Base-by-base conservation (phyloP, 2,113 vertebrate species). In the Climacteris rufus region DNA sequence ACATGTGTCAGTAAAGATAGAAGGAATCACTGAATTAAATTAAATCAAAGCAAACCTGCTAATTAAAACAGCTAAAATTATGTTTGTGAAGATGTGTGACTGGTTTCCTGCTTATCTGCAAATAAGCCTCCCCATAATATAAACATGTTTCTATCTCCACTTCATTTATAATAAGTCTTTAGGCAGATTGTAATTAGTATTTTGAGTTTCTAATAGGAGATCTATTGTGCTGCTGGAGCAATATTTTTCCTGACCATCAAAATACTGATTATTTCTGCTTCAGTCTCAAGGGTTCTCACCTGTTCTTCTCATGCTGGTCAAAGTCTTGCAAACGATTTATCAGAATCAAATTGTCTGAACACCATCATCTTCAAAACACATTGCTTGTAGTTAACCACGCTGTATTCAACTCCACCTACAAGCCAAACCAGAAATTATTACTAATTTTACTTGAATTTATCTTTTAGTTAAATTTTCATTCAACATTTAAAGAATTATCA, bases 21-120 rank as follows among this genome's bases (percentile, higher is more conserved):
- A 84, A 96, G 60, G 77, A 94, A 95, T 89, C 17, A 7, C 87
- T 74, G 89, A 95, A 97, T 89, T 90, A 84, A 95, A 96, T 94
- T 93, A 96, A 97, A 95, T 87, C 94, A 95, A 87, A 97, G 82
- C 81, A 97, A 95, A 95, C 63, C 74, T 85, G 87, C 86, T 96
- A 95, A 97, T 91, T 96, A 95, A 96, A 97, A 78, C 65, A 93
- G 69, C 84, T 97, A 86, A 95, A 96, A 84, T 94, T 75, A 94
- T 94, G 84, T 89, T 94, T 96, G 68, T 83, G 88, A 95, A 97
- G 90, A 96, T 56, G 56, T 89, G 65, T 91, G 85, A 93, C 95
- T 87, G 45, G 52, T 93, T 95, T 93, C 53, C 83, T 84, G 63
- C 86, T 83, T 94, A 79, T 94, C 80, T 96, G 80, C 89, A 97